phyloP scores from a whole-genome alignment of 92 coral and sea anemone genomes.

The Pocillopora meandrina region DNA sequence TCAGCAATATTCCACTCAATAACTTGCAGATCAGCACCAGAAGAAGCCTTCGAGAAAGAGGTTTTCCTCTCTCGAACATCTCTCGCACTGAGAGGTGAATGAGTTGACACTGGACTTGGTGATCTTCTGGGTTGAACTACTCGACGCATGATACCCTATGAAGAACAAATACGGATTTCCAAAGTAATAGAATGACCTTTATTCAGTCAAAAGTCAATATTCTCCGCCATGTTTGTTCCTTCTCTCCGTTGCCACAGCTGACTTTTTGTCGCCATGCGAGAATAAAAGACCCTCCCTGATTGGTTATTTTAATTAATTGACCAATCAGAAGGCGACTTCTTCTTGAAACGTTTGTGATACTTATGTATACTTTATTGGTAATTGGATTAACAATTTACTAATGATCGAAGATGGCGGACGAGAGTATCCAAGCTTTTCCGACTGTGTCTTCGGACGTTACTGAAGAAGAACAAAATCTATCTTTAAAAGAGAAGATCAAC shows the following conservation, averaged over 20 bases:
- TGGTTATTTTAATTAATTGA: conserved; percentile 13
- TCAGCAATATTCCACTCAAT: conserved; percentile 74
- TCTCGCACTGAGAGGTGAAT: conserved; percentile 33
- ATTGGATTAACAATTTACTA: background rate
- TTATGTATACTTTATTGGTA: too few species aligned
- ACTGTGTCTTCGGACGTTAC: conserved; percentile 59
- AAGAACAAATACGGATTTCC: background rate
- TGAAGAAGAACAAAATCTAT: conserved; percentile 77
- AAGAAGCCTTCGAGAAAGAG: conserved; percentile 32
- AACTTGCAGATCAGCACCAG: conserved; percentile 54
- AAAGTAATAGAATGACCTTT: conserved; percentile 5
- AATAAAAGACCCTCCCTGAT: conserved; percentile 34
- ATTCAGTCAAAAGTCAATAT: background rate
- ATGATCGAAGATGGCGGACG: conserved; percentile 42
- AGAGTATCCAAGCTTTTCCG: conserved; percentile 29
- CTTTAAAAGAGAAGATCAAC: conserved; percentile 80
- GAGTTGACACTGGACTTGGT: conserved; percentile 26
- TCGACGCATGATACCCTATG: background rate
- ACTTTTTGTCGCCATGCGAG: conserved; percentile 46
- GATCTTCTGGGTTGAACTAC: conserved; percentile 29
- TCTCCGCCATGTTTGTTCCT: conserved; percentile 7
- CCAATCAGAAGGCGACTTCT: conserved; percentile 50
- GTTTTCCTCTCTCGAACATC: conserved; percentile 19
- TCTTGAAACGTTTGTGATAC: background rate
- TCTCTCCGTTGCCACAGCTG: conserved; percentile 27